Conservation (phyloP, 1,140 invertebrate genomes). For the Antheraea pernyi region DNA sequence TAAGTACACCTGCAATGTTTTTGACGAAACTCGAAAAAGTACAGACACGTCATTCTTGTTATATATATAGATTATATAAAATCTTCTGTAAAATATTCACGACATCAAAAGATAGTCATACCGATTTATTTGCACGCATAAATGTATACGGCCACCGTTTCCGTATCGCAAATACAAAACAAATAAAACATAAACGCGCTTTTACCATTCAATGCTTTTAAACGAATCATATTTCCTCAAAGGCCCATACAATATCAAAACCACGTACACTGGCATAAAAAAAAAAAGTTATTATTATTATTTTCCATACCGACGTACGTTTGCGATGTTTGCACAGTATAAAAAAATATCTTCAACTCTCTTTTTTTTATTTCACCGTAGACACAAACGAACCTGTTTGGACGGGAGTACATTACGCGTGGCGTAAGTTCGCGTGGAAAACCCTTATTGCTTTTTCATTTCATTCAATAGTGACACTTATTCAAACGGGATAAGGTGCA, state of each 20-base stretch:
- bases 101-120: not conserved
- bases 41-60: too few species aligned
- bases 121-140: not conserved
- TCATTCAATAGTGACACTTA: constrained; percentile 16
- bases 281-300: constrained; percentile 8
- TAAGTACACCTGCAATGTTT: too few species aligned
- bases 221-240: constrained; percentile 9
- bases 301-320: not conserved
- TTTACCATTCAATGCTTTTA: not conserved
- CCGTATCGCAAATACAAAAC: not conserved
- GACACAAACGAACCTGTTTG: constrained; percentile 11
- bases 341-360: constrained; percentile 5
- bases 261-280: not conserved
- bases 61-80: not conserved
- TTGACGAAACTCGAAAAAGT: too few species aligned
- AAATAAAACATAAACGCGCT: not conserved
- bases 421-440: constrained; percentile 1
- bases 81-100: not conserved
- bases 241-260: constrained; percentile 11
- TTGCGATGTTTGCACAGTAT: constrained; percentile 11
- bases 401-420: constrained; percentile 17
- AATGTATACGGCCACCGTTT: not conserved
- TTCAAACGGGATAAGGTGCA: not conserved
- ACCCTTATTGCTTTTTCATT: constrained; percentile 1
- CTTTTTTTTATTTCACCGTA: not conserved